Base-by-base conservation (phyloP, 1,140 invertebrate species). In the Idris sp. region DNA sequence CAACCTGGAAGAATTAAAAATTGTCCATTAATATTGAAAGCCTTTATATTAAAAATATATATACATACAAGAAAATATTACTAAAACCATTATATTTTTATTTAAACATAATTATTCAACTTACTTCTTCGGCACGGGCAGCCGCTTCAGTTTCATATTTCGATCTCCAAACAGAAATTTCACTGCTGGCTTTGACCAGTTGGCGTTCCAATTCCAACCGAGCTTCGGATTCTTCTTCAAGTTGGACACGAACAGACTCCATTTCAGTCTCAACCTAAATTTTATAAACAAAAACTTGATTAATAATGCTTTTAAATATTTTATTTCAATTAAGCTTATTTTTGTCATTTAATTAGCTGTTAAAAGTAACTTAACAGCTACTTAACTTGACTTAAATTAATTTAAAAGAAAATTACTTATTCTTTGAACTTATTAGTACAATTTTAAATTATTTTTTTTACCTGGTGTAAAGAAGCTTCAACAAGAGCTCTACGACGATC, bases 191-290 rank as follows among this genome's bases (percentile, higher is more conserved):
- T 86, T 97, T 97, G 76, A 96, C 94, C 81, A 98, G 89, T 89
- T 98, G 97, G 79, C 97, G 92, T 89, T 98, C 97, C 73, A 98
- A 90, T 86, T 98, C 97, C 83, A 98, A 89, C 82, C 96, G 94
- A 71, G 96, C 95, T 86, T 98, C 96, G 40, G 96, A 95, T 89
- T 98, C 97, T 89, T 98, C 97, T 87, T 98, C 97, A 76, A 98
- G 89, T 89, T 98, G 96, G 44, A 95, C 93, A 77, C 96, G 94
- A 49, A 96, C 91, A 14, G 95, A 96, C 85, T 98, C 96, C 83
- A 98, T 89, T 88, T 98, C 97, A 78, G 94, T 91, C 87, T 98
- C 96, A 79, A 98, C 92, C 87, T 95, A 88, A 6, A 33, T 56
- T 31, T 40, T n/a, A 11, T 36, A 40, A 33, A 53, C 19, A 22